These are phyloP conservation scores for Rutpela maculata DNA, from an alignment of 2,888 invertebrate species.

Conservation along the genomic window DNA sequence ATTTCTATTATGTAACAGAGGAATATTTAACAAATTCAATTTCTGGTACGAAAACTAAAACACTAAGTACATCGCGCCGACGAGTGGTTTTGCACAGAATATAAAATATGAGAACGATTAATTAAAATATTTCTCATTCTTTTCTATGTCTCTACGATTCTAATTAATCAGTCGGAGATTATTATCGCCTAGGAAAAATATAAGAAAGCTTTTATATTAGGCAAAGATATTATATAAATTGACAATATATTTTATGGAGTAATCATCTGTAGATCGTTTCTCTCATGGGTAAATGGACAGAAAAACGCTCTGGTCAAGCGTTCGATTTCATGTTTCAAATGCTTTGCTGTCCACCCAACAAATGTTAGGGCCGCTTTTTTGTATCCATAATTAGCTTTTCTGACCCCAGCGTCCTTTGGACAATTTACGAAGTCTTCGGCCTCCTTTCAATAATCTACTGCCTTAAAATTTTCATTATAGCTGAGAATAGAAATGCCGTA, in stretches of 20 bases:
- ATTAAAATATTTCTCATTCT: background rate
- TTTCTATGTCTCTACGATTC: background rate
- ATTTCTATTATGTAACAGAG: background rate
- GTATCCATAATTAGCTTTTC: slow-evolving; percentile 31
- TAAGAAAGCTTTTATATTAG: background rate
- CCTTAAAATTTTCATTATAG: too few species aligned
- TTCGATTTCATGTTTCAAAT: slow-evolving; percentile 22
- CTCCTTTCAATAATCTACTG: slow-evolving; percentile 9
- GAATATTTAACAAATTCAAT: background rate
- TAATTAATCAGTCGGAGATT: slow-evolving; percentile 1
- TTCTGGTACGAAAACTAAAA: background rate
- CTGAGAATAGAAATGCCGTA: too few species aligned
- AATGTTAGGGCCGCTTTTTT: slow-evolving; percentile 24
- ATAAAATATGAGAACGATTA: background rate
- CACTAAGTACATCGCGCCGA: background rate
- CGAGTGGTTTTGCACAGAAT: background rate
- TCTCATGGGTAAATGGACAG: slow-evolving; percentile 21
- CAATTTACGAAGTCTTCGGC: slow-evolving; percentile 6
- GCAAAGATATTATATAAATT: slow-evolving; percentile 15
- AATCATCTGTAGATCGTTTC: slow-evolving; percentile 26
- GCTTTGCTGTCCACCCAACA: slow-evolving; percentile 24
- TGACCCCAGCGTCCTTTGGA: background rate
- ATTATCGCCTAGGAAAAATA: slow-evolving; percentile 14
- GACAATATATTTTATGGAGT: slow-evolving; percentile 29
- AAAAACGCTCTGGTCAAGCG: slow-evolving; percentile 17